phyloP scores from a whole-genome alignment of 2,888 invertebrate species.

The Brachyopa scutellaris region DNA sequence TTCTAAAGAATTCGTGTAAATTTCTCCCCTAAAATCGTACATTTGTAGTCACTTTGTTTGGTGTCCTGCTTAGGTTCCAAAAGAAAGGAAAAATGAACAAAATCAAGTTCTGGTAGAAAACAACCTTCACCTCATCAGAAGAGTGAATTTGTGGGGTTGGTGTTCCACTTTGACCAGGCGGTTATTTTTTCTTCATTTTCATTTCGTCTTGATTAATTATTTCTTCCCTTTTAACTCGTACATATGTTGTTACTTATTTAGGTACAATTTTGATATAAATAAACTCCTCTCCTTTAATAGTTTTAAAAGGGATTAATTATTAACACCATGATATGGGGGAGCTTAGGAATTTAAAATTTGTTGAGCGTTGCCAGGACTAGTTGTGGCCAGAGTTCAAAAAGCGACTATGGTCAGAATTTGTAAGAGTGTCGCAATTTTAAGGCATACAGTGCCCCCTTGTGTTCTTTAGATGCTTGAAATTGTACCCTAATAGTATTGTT shows the following conservation, averaged over 20 bases:
- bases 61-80: background rate
- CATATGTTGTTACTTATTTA: background rate
- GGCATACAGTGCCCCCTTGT: too few species aligned
- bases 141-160: conserved; percentile 55
- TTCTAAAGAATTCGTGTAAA: conserved; percentile 26
- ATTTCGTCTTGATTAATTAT: conserved; percentile 58
- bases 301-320: too few species aligned
- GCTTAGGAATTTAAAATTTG: too few species aligned
- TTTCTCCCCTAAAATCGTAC: conserved; percentile 18
- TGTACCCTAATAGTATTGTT: too few species aligned
- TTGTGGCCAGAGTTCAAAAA: too few species aligned
- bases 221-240: conserved; percentile 5
- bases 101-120: conserved; percentile 32
- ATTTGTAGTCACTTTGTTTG: conserved; percentile 17
- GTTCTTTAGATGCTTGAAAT: too few species aligned
- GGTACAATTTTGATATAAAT: background rate
- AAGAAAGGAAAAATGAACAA: background rate
- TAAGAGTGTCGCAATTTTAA: too few species aligned
- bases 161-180: conserved; percentile 57
- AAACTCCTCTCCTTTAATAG: background rate
- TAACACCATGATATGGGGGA: too few species aligned
- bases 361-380: too few species aligned
- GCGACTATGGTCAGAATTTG: background rate
- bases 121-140: conserved; percentile 63
- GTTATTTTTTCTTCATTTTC: conserved; percentile 28